These are phyloP conservation scores for Choristoneura rosaceana DNA, from an alignment of 2,888 invertebrate genomes.

Conservation along the genomic window DNA sequence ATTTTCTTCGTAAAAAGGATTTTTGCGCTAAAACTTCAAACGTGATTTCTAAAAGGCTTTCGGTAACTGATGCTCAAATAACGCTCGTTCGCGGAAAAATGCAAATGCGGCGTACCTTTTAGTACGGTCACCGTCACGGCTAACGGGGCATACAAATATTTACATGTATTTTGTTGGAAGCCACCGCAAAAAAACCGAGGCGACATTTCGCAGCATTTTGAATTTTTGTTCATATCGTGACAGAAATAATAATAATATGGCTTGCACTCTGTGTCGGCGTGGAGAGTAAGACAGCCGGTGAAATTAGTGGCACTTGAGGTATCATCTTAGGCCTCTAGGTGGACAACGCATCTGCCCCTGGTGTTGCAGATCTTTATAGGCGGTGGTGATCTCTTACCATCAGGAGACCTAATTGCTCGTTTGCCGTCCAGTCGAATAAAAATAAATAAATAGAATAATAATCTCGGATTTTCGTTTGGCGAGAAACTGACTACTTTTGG, in stretches of 20 bases:
- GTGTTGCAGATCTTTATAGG: too few species aligned
- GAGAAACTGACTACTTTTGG: too few species aligned
- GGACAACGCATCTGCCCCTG: too few species aligned
- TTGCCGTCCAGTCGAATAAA: too few species aligned
- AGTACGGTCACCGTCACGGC: slow-evolving; percentile 8
- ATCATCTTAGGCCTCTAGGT: too few species aligned
- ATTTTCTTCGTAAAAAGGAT: not conserved
- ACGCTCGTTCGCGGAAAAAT: not conserved
- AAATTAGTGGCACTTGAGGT: too few species aligned
- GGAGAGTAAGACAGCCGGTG: too few species aligned
- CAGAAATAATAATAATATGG: too few species aligned
- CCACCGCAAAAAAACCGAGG: not conserved
- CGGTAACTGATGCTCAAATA: not conserved
- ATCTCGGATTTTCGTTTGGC: not conserved
- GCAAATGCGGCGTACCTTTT: slow-evolving; percentile 8
- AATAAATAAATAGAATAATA: too few species aligned
- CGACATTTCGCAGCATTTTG: not conserved
- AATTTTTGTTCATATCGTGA: not conserved
- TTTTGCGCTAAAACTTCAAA: slow-evolving; percentile 9
- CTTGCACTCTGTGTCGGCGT: too few species aligned
- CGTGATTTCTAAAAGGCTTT: slow-evolving; percentile 1
- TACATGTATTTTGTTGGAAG: not conserved
- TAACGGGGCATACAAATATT: not conserved
- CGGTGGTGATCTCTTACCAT: too few species aligned
- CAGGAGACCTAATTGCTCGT: too few species aligned